Evolutionary conservation across 35 echinoderm and acorn worm species (phyloP).

Genomic region (Ophioderma brevispina): DNA sequence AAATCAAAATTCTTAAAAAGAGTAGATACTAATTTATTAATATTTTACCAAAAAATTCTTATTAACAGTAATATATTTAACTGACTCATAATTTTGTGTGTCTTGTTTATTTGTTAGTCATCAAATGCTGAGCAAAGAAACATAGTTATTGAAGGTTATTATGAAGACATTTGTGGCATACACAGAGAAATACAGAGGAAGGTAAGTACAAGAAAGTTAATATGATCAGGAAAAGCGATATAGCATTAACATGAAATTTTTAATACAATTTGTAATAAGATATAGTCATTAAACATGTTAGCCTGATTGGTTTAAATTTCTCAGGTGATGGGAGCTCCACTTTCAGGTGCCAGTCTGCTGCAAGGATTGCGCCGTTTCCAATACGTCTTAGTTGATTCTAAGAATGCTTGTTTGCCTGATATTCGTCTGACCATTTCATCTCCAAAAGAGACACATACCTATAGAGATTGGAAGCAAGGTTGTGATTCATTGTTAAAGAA

Average conservation of each 20-base stretch:
- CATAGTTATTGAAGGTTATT: conserved; percentile 58
- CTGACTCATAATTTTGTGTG: no score
- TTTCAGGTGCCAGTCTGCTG: conserved; percentile 39
- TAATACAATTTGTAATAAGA: no score
- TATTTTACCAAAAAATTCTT: no score
- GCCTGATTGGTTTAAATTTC: background rate
- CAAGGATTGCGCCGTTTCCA: conserved; percentile 33
- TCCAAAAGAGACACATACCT: no score
- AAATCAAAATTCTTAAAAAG: background rate
- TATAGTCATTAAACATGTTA: no score
- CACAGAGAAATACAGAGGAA: conserved; percentile 49
- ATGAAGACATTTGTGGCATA: conserved; percentile 64
- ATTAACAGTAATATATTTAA: no score
- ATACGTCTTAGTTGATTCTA: conserved; percentile 47
- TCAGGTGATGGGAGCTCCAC: conserved; percentile 28
- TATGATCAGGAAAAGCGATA: no score
- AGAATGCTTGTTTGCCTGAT: no score
- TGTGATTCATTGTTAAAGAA: no score
- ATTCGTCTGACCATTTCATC: no score
- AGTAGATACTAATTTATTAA: background rate
- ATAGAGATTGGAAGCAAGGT: no score
- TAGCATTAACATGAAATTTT: no score
- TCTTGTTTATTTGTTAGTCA: conserved; percentile 11
- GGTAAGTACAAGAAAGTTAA: conserved; percentile 33
- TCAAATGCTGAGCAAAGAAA: conserved; percentile 73